These are phyloP conservation scores for Callinectes sapidus DNA, from an alignment of 2,888 invertebrate genomes.

Conservation along the genomic window DNA sequence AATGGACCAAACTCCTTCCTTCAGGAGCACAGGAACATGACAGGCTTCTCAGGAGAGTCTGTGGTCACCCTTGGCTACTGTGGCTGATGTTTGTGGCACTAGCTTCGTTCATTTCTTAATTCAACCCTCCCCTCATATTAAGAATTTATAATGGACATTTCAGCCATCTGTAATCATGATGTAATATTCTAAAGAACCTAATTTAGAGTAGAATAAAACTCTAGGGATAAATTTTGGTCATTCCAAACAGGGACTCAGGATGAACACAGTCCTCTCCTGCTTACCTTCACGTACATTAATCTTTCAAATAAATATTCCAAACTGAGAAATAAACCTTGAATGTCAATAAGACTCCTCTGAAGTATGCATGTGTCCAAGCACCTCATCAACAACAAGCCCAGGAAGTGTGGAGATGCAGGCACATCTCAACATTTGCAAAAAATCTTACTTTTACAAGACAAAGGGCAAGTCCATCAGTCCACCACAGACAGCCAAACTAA, in stretches of 20 bases:
- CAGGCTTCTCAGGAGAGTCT: neutral
- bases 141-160: neutral
- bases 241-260: neutral
- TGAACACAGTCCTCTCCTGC: neutral
- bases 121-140: neutral
- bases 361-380: neutral
- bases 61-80: neutral
- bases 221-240: neutral
- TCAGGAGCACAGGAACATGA: neutral
- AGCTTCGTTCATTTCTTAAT: too few species aligned
- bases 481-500: too few species aligned
- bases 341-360: neutral
- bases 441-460: neutral
- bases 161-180: neutral
- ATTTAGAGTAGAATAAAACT: neutral
- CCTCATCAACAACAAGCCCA: neutral
- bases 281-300: neutral
- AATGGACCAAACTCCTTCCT: slow-evolving; percentile 27
- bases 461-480: neutral
- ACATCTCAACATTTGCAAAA: neutral
- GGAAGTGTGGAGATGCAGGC: neutral
- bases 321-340: neutral
- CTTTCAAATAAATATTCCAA: neutral
- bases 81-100: neutral
- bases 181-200: neutral